Percentiles rank a stretch among this genome's conserved stretches.
These are phyloP conservation scores for Aquatica leii DNA, from an alignment of 2,888 invertebrate genomes.

Conservation along the genomic window DNA sequence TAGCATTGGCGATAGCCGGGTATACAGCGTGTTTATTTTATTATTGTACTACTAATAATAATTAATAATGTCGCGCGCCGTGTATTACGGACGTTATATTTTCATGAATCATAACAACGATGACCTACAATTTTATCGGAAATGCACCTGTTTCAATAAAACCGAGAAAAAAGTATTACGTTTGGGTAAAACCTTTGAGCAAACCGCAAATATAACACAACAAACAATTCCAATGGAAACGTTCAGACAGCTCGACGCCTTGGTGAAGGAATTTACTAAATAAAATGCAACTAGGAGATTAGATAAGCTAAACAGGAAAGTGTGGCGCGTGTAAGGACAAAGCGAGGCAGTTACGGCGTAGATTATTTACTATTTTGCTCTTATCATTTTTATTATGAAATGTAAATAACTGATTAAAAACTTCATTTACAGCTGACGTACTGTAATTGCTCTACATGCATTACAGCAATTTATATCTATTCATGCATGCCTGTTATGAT, in stretches of 20 bases:
- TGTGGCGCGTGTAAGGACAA: conserved; percentile 23
- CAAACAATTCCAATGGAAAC: not conserved
- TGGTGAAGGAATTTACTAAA: conserved; percentile 23
- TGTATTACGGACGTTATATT: conserved; percentile 12
- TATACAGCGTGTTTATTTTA: conserved; percentile 6
- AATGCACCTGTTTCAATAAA: conserved; percentile 25
- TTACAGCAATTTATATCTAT: too few species aligned
- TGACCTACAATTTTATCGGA: conserved; percentile 18
- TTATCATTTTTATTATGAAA: conserved; percentile 20
- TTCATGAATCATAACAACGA: conserved; percentile 17
- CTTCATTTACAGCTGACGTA: not conserved
- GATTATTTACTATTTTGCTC: conserved; percentile 8
- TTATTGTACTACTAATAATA: conserved; percentile 1
- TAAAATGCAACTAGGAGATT: conserved; percentile 30
- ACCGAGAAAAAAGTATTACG: conserved; percentile 18
- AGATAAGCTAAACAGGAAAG: conserved; percentile 31
- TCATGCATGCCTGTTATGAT: too few species aligned
- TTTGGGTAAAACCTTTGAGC: conserved; percentile 35
- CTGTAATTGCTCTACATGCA: not conserved
- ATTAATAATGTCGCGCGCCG: conserved; percentile 3
- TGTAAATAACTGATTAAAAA: conserved; percentile 10
- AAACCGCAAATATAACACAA: not conserved
- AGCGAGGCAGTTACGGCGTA: conserved; percentile 25
- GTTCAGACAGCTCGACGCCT: conserved; percentile 35
- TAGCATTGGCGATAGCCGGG: conserved; percentile 2